Evolutionary conservation across 1,140 invertebrate genomes (phyloP).

Genomic region (Stegodyphus mimosarum): DNA sequence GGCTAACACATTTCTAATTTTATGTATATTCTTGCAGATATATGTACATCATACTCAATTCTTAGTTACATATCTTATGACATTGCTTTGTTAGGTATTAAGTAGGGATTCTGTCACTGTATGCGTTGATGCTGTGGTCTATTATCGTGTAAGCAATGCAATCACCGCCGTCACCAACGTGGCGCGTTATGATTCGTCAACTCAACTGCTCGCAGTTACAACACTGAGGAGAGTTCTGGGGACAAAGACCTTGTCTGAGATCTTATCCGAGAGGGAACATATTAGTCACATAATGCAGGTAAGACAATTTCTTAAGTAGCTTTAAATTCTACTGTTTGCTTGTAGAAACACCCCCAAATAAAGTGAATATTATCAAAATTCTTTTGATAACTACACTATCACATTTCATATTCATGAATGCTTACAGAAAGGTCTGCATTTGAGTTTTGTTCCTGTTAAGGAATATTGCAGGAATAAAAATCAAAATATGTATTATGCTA

Average conservation of each 20-base stretch:
- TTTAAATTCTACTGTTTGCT: too few relatives aligned
- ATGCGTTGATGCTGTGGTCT: slow-evolving; percentile 76
- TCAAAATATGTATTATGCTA: too few relatives aligned
- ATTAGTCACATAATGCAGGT: slow-evolving; percentile 72
- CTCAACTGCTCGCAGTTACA: slow-evolving; percentile 68
- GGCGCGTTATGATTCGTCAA: slow-evolving; percentile 71
- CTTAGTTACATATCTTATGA: not conserved
- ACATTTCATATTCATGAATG: too few relatives aligned
- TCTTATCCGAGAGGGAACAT: slow-evolving; percentile 72
- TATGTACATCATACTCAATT: too few relatives aligned
- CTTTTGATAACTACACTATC: too few relatives aligned
- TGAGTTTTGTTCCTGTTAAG: too few relatives aligned
- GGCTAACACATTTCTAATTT: too few relatives aligned
- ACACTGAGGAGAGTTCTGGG: slow-evolving; percentile 72
- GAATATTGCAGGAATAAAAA: too few relatives aligned
- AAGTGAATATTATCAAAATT: too few relatives aligned
- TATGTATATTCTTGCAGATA: too few relatives aligned
- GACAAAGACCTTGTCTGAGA: slow-evolving; percentile 72
- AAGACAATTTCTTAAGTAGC: not conserved
- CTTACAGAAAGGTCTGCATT: too few relatives aligned
- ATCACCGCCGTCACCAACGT: slow-evolving; percentile 75
- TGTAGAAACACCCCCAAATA: too few relatives aligned
- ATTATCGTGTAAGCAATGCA: slow-evolving; percentile 75
- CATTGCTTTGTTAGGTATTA: slow-evolving; percentile 71
- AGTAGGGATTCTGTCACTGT: slow-evolving; percentile 76